Conservation (phyloP, 2,797 vertebrate genomes). For the Sebastiscus tertius region DNA sequence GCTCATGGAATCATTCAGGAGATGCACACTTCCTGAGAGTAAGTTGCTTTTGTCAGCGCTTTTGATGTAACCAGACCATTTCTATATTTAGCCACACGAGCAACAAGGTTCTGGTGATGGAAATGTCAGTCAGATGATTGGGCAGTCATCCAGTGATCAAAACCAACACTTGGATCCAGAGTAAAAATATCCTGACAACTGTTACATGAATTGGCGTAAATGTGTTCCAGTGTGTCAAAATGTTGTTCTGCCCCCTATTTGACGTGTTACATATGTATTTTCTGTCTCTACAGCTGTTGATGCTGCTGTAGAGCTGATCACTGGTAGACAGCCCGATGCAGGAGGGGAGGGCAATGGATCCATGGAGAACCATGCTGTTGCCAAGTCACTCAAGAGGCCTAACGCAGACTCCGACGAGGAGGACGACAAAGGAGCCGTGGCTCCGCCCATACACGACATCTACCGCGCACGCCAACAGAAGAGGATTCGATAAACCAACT, state of each 20-base stretch:
- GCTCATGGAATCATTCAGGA: conserved; percentile 94
- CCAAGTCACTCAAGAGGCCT: conserved; percentile 95
- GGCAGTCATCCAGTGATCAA: neutral
- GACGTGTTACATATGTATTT: neutral
- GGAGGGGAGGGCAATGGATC: conserved; percentile 93
- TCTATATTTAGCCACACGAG: neutral
- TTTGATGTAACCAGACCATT: neutral
- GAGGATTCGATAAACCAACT: conserved; percentile 90
- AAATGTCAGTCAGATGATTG: neutral
- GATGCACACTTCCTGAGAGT: conserved; percentile 97
- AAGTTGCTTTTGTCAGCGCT: conserved; percentile 73
- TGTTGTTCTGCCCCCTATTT: neutral
- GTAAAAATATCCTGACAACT: neutral
- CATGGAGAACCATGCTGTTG: conserved; percentile 90
- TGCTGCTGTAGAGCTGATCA: conserved; percentile 94
- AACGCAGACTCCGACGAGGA: conserved; percentile 97
- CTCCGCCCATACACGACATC: conserved; percentile 97
- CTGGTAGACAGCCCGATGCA: conserved; percentile 89
- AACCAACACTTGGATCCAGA: neutral
- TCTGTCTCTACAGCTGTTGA: conserved; percentile 86
- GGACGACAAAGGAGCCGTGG: conserved; percentile 95
- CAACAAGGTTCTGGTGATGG: neutral
- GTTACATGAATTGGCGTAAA: neutral
- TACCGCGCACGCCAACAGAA: conserved; percentile 98
- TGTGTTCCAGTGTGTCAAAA: neutral